phyloP scores from a whole-genome alignment of 2,797 vertebrate species.

The Crocidura indochinensis region DNA sequence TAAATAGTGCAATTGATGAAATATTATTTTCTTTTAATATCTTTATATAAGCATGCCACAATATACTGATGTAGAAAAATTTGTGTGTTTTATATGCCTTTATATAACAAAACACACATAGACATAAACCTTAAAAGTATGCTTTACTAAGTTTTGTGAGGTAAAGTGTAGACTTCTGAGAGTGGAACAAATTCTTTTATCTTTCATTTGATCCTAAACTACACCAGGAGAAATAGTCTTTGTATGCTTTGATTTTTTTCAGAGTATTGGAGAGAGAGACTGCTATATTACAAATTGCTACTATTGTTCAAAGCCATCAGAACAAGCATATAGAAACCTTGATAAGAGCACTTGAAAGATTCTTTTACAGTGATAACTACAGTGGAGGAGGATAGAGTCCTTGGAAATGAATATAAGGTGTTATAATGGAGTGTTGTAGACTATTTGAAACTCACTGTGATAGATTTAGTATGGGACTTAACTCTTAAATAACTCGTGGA shows the following conservation, averaged over 20 bases:
- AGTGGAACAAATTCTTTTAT: conserved; percentile 55
- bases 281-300: conserved; percentile 71
- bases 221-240: conserved; percentile 74
- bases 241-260: conserved; percentile 83
- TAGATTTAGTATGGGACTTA: conserved; percentile 58
- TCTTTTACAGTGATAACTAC: conserved; percentile 79
- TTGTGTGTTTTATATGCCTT: neutral
- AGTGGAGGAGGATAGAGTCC: conserved; percentile 58
- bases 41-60: neutral
- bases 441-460: conserved; percentile 55
- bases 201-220: conserved; percentile 80
- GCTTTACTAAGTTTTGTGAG: conserved; percentile 61
- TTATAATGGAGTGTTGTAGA: conserved; percentile 72
- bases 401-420: conserved; percentile 78
- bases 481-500: conserved; percentile 75
- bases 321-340: conserved; percentile 79
- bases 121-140: conserved; percentile 63
- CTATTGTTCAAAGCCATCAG: conserved; percentile 79
- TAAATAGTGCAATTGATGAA: neutral
- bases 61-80: conserved; percentile 6
- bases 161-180: conserved; percentile 51
- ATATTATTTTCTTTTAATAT: conserved; percentile 33
- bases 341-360: conserved; percentile 80
- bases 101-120: conserved; percentile 52
- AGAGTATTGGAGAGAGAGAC: conserved; percentile 76